Evolutionary conservation across 2,113 vertebrate genomes (phyloP), one percentile per base, ranked within the genome.

Genomic region (Nycticryphes semicollaris): DNA sequence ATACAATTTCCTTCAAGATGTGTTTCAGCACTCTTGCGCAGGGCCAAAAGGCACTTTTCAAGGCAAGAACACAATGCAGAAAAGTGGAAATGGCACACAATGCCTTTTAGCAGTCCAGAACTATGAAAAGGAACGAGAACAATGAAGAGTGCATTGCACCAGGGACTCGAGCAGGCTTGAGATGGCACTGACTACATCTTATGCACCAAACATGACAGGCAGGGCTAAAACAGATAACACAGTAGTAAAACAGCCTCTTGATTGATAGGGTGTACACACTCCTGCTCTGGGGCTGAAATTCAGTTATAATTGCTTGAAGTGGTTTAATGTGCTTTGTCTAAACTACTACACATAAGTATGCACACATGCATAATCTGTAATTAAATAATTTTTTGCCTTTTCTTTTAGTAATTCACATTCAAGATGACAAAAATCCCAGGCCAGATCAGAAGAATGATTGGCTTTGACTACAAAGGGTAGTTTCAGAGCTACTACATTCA

Each of bases 391-490:
- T 28, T 81, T 50, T 30, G 25, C 45, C 23, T 76, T 94, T 89
- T 63, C 80, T 81, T 86, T 74, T 39, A 56, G 48, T 27, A 84
- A 79, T 73, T 89, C 78, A 37, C 45, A 79, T 79, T 91, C 6
- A 82, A 85, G 68, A 73, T 81, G n/a, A 70, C 23, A 78, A 76
- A 89, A 80, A 75, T 12, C 2, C 1, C 30, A 81, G n/a, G 23
- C 16, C 51, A 81, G 69, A 87, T 89, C 56, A 90, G 77, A 87
- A 78, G 78, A 92, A 96, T 72, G 43, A 81, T 3, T 92, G 87
- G 84, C 89, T 91, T 91, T 78, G 51, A 95, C 86, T 94, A 93
- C 83, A 93, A 92, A 96, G 91, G 43, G 33, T 43, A 67, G 72
- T 68, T 93, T 87, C 77, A 92, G 63, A 94, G 68, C 75, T 75